Base-by-base conservation (phyloP, 2,888 invertebrate species). In the Drosophila multiciliata region DNA sequence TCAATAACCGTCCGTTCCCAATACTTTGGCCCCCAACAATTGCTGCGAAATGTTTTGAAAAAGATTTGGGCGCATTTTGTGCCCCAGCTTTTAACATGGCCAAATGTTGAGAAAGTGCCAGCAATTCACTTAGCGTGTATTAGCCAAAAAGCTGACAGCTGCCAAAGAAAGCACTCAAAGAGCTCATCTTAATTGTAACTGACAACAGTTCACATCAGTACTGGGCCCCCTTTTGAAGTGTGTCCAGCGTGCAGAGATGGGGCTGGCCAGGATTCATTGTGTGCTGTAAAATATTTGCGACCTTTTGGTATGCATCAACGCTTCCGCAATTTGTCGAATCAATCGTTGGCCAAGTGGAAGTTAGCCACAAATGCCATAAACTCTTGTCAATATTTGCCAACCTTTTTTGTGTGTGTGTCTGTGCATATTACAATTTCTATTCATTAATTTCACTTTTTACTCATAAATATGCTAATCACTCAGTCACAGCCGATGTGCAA, bases 381-480 rank as follows among this genome's bases (percentile, higher is more conserved):
- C 53, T 65, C 63, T 42, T 68, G 87, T 83, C 80, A 89, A 90
- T 89, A 84, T 90, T 90, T 75, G 87, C 83, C 55, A 81, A 76
- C 70, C 82, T 71, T 70, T 75, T 85, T 61, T 75, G 42, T 33
- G 48, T 60, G 42, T 66, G 65, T 63, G 45, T 23, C 15, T 15
- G 15, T 2, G 45, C 45, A 3, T 45, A 52, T 74, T 80, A 66
- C 49, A 65, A 75, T 72, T 70, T 73, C 72, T 62, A 75, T 72
- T 83, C 71, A 76, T 83, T 85, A 90, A 87, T 91, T 90, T 91
- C 91, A 90, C 91, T 90, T 90, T 90, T 91, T 90, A 90, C 88
- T 87, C 90, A 91, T 90, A 82, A 90, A 91, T 91, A 90, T 90
- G 90, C 83, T 90, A 90, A 90, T 90, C 66, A 76, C 54, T 73